Base-by-base conservation (phyloP, 2,113 vertebrate species). In the Ciconia stormi region DNA sequence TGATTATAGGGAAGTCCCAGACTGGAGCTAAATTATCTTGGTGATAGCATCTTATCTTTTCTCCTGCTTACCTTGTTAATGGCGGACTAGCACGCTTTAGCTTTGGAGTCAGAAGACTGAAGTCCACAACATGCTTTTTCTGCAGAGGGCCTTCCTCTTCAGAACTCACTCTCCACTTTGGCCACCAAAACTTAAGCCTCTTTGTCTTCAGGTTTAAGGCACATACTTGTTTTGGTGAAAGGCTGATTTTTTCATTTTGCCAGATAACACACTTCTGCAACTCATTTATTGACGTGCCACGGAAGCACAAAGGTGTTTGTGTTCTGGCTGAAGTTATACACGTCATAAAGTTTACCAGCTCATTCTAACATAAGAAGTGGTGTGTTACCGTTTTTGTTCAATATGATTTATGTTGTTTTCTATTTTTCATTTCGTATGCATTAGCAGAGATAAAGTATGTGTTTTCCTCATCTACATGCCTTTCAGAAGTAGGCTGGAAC, bases 221-320 rank as follows among this genome's bases (percentile, higher is more conserved):
- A 69, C 13, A 17, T 53, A 42, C 40, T 21, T 38, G 7, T 53
- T 77, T 76, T n/a, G 38, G 22, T 59, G 34, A 72, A 72, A 65
- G 27, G 20, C 22, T 86, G 53, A 42, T 69, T 61, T 69, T 67
- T 67, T 56, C 2, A 10, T 71, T 94, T 61, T 86, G 32, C 46
- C 38, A 44, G 62, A 50, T 30, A 46, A 47, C 32, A 19, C 6
- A 11, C 25, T 92, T 82, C 67, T 69, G 63, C 76, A 86, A 77
- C 34, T 62, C n/a, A 77, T 49, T 82, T 82, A 40, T 36, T 3
- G 4, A 34, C 0, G 0, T 40, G 59, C 46, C n/a, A 66, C 0
- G 0, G 66, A 93, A 87, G 65, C 58, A 62, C 34, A 46, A 72
- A 69, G 22, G 30, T 74, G 67, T 88, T 86, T 82, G 56, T 50